These are phyloP conservation scores for Callosobruchus maculatus DNA, from an alignment of 2,888 invertebrate genomes.

Conservation along the genomic window DNA sequence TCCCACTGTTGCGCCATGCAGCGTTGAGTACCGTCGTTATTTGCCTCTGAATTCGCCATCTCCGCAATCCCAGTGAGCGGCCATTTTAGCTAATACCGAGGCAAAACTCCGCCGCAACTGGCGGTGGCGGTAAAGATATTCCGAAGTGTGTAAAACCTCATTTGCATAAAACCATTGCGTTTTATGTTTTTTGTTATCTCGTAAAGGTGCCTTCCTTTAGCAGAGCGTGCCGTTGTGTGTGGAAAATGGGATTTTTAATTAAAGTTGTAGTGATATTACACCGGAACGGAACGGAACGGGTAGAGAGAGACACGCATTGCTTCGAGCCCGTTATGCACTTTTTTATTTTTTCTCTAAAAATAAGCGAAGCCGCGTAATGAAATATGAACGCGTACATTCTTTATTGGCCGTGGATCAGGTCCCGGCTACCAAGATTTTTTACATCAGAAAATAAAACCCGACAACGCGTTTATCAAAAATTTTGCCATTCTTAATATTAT, in stretches of 20 bases:
- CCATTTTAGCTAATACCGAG: not conserved
- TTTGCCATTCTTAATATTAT: too few species aligned
- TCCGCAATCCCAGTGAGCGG: not conserved
- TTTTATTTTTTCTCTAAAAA: not conserved
- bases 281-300: not conserved
- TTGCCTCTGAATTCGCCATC: not conserved
- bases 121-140: not conserved
- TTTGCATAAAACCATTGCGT: not conserved
- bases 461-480: too few species aligned
- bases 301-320: not conserved
- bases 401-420: too few species aligned
- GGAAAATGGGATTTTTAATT: not conserved
- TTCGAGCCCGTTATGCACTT: not conserved
- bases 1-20: too few species aligned
- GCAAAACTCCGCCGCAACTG: not conserved
- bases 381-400: not conserved
- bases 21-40: not conserved
- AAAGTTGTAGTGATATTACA: not conserved
- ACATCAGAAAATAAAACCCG: too few species aligned
- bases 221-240: not conserved
- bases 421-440: too few species aligned
- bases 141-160: not conserved
- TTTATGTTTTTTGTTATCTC: not conserved
- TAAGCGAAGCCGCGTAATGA: not conserved
- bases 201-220: not conserved